Evolutionary conservation across 2,113 vertebrate species (phyloP).

Genomic region (Semicossyphus pulcher): DNA sequence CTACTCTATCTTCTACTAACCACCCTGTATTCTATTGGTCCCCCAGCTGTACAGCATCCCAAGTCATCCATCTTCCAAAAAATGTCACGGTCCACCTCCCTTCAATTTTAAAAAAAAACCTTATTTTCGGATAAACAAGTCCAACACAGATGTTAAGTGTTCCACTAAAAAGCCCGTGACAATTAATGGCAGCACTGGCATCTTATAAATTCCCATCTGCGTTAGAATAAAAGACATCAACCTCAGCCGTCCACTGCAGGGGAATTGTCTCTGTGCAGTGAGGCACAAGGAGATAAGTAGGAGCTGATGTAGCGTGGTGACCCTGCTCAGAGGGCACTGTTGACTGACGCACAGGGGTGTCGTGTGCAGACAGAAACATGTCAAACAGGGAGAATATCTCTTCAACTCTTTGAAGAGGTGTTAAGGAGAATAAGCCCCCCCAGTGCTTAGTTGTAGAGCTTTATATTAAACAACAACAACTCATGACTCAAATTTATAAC

Average conservation of each 20-base stretch:
- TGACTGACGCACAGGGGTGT: slow-evolving; percentile 65
- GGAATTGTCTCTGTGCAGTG: slow-evolving; percentile 17
- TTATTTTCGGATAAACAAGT: background rate
- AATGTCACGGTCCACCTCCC: background rate
- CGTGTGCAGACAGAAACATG: slow-evolving; percentile 44
- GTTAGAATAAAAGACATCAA: slow-evolving; percentile 3
- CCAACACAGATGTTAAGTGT: background rate
- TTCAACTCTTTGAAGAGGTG: slow-evolving; percentile 35
- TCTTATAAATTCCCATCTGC: slow-evolving; percentile 12
- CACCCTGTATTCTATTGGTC: background rate
- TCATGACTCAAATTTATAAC: too few relatives aligned
- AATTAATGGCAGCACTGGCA: slow-evolving; percentile 7
- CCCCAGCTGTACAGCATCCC: background rate
- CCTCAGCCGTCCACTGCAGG: background rate
- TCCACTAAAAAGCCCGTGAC: background rate
- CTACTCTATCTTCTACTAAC: background rate
- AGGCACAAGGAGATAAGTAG: slow-evolving; percentile 48
- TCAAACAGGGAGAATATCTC: slow-evolving; percentile 17
- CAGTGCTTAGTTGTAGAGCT: background rate
- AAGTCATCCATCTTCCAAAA: background rate
- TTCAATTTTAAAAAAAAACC: background rate
- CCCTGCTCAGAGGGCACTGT: slow-evolving; percentile 56
- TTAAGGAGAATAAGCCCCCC: background rate
- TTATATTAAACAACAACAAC: too few relatives aligned
- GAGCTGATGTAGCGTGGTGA: slow-evolving; percentile 69